These are phyloP conservation scores for Dromaius novaehollandiae DNA, from an alignment of 2,113 vertebrate genomes.

Conservation along the genomic window DNA sequence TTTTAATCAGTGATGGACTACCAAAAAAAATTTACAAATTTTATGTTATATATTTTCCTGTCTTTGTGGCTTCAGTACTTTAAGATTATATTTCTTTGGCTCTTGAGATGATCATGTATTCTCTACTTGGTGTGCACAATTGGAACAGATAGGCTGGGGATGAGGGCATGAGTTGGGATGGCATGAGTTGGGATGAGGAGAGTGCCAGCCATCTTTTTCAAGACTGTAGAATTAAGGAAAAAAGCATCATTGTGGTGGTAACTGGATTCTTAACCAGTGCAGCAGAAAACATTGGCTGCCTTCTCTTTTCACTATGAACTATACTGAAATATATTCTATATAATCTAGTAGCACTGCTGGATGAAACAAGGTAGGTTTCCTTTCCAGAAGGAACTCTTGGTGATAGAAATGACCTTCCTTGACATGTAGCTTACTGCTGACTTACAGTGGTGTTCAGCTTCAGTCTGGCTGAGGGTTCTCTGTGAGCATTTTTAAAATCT, in stretches of 20 bases:
- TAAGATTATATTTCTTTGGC: not conserved
- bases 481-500: not conserved
- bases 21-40: fast-evolving
- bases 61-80: not conserved
- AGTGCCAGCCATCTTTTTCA: not conserved
- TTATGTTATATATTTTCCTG: not conserved
- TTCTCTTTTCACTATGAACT: not conserved
- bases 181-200: not conserved
- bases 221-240: not conserved
- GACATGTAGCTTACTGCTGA: not conserved
- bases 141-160: not conserved
- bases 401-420: not conserved
- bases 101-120: not conserved
- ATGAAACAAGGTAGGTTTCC: not conserved
- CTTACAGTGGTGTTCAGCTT: not conserved
- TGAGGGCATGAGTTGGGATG: not conserved
- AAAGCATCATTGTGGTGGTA: not conserved
- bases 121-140: not conserved
- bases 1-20: not conserved
- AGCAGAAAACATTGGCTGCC: not conserved
- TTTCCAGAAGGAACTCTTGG: not conserved
- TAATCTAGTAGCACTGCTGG: not conserved
- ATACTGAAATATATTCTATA: not conserved
- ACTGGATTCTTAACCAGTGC: not conserved
- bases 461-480: not conserved